Percentiles rank a stretch among this genome's conserved stretches.
Evolutionary conservation across 2,888 invertebrate genomes (phyloP).

Genomic region (Plagodis pulveraria): DNA sequence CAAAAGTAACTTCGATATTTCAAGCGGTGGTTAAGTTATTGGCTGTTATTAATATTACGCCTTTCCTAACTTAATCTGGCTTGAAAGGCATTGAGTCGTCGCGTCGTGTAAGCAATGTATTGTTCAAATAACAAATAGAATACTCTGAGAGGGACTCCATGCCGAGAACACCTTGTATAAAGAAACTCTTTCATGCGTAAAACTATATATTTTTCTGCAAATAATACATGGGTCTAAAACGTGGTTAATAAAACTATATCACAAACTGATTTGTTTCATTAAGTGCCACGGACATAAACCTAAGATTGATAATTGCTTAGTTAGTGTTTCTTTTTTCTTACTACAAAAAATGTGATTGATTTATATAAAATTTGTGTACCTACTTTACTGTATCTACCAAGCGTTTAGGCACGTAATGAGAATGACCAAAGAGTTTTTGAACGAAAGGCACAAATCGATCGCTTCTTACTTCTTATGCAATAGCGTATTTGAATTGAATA

Average conservation of each 20-base stretch:
- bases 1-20: conserved; percentile 82
- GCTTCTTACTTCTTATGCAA: conserved; percentile 28
- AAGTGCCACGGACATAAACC: too few species aligned
- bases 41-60: conserved; percentile 81
- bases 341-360: neutral
- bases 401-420: neutral
- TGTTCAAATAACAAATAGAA: conserved; percentile 70
- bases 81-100: conserved; percentile 77
- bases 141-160: conserved; percentile 50
- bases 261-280: too few species aligned
- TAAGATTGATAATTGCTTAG: conserved; percentile 1
- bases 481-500: conserved; percentile 68
- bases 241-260: conserved; percentile 20
- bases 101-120: conserved; percentile 72
- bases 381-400: conserved; percentile 13
- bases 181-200: conserved; percentile 18
- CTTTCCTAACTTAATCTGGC: conserved; percentile 83
- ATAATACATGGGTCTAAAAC: conserved; percentile 22
- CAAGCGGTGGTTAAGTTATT: conserved; percentile 79
- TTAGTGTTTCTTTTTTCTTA: conserved; percentile 7
- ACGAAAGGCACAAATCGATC: conserved; percentile 27
- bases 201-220: conserved; percentile 35
- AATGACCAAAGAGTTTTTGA: conserved; percentile 23
- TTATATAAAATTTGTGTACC: too few species aligned
- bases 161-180: conserved; percentile 28